Evolutionary conservation across 1,140 invertebrate species (phyloP).

Genomic region (Penaeus indicus): DNA sequence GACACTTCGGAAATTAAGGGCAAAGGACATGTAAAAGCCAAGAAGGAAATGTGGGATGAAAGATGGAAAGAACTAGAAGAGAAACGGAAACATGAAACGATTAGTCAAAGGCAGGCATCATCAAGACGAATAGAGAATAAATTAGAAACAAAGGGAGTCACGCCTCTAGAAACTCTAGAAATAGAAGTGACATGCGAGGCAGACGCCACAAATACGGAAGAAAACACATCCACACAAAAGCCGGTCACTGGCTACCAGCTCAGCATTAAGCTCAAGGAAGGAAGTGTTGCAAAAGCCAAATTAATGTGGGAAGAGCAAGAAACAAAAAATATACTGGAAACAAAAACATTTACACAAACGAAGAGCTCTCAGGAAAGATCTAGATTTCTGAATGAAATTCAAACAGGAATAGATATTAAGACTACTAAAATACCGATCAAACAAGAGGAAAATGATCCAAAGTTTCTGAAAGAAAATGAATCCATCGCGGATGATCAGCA

Average conservation of each 20-base stretch:
- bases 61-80: background rate
- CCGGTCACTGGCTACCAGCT: background rate
- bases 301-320: constrained; percentile 39
- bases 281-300: constrained; percentile 18
- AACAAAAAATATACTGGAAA: background rate
- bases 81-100: background rate
- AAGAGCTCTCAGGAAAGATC: no score
- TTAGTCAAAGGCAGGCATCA: background rate
- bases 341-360: no score
- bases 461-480: no score
- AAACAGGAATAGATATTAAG: no score
- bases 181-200: background rate
- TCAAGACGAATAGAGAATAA: constrained; percentile 1
- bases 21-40: no score
- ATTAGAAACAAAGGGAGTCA: background rate
- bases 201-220: background rate
- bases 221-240: background rate
- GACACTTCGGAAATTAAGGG: no score
- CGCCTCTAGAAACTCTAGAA: background rate
- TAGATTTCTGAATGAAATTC: no score
- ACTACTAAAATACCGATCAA: no score
- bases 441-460: no score
- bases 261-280: constrained; percentile 30
- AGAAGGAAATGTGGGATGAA: no score
- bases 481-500: no score